phyloP scores from a whole-genome alignment of 2,797 vertebrate species.

The Heteromormyrus szaboi region DNA sequence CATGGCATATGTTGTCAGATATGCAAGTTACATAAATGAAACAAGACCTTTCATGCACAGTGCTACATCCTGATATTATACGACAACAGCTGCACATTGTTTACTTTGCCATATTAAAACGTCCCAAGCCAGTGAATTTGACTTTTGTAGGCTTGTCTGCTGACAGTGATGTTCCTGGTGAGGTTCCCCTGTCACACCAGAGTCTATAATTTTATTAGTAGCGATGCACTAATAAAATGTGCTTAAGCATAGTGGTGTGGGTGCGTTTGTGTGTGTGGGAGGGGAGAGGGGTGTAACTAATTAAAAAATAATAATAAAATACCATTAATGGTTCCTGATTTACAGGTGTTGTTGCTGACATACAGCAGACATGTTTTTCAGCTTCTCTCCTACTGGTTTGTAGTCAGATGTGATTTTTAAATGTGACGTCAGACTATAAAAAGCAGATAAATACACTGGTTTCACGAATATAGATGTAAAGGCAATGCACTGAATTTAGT shows the following conservation, averaged over 20 bases:
- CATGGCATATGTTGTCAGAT: neutral
- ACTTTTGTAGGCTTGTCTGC: neutral
- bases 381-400: neutral
- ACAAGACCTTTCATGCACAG: neutral
- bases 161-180: neutral
- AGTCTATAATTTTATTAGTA: neutral
- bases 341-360: neutral
- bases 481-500: neutral
- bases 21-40: neutral
- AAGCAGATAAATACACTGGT: neutral
- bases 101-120: neutral
- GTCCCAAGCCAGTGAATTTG: neutral
- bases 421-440: neutral
- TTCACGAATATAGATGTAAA: neutral
- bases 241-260: neutral
- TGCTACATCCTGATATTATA: neutral
- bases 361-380: neutral
- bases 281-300: neutral
- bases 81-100: neutral
- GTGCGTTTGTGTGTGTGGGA: neutral
- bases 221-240: neutral
- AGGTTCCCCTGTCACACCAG: neutral
- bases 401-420: neutral
- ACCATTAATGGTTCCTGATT: neutral
- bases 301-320: neutral